phyloP scores from a whole-genome alignment of 2,888 invertebrate species.

The Hypercompe scribonia region DNA sequence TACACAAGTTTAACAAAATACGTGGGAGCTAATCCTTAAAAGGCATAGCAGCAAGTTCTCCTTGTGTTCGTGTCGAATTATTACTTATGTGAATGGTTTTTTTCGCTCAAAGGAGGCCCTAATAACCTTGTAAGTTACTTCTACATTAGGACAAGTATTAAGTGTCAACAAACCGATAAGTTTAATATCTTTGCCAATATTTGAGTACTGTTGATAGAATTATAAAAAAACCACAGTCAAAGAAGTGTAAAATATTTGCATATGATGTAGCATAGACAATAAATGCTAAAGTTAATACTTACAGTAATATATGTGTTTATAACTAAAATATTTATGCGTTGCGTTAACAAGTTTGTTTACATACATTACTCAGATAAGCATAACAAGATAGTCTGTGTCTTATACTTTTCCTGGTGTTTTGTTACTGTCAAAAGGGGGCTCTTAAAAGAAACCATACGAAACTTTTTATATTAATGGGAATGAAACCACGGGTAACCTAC shows the following conservation, averaged over 20 bases:
- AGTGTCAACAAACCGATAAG: not conserved
- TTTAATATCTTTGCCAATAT: not conserved
- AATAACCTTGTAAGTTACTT: not conserved
- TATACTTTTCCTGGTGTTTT: too few species aligned
- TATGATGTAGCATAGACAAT: not conserved
- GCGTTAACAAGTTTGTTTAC: not conserved
- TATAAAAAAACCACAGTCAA: not conserved
- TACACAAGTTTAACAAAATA: too few species aligned
- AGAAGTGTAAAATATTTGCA: not conserved
- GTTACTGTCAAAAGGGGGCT: too few species aligned
- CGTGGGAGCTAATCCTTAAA: too few species aligned
- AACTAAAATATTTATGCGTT: not conserved
- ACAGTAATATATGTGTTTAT: not conserved
- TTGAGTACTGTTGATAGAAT: not conserved
- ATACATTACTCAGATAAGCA: not conserved
- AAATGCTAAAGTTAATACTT: not conserved
- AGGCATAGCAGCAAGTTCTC: too few species aligned
- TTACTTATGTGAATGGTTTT: not conserved
- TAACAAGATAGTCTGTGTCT: too few species aligned
- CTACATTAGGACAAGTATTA: not conserved
- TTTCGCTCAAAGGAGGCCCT: not conserved
- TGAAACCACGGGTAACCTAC: too few species aligned
- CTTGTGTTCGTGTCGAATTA: too few species aligned
- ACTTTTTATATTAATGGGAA: too few species aligned
- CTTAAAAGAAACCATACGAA: too few species aligned